Base-by-base conservation (phyloP, 2,797 vertebrate species). In the Poeciliopsis turneri region DNA sequence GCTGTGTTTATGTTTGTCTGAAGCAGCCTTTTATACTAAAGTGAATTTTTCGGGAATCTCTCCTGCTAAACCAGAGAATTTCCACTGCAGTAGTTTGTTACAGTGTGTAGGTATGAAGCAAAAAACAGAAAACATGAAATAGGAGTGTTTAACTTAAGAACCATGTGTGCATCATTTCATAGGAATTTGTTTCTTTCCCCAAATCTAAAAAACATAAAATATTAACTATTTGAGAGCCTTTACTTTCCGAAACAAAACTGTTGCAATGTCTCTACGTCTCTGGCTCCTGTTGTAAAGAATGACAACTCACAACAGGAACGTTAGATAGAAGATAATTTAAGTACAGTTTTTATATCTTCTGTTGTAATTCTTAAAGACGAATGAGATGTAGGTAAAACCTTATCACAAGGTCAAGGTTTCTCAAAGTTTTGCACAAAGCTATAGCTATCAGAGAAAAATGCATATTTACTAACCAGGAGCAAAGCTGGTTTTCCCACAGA, bases 401-500 rank as follows among this genome's bases (percentile, higher is more conserved):
- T 43, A 43, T 25, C 39, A 43, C 11, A 13, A 70, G 2, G 25
- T 70, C n/a, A 28, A 1, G 2, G 12, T n/a, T 70, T 70, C 11
- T 13, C 41, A 70, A 45, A 25, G 7, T 1, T n/a, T 1, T 3
- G 45, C 41, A 28, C 41, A 28, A 45, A 70, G 33, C 33, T 33
- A 23, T 30, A 30, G 30, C 30, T 30, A 53, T 25, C 23, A 25
- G 51, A 46, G 68, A 16, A n/a, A 69, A 69, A 45, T 43, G 4
- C 2, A 16, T 7, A 46, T 70, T 15, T 51, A 80, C 90, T 90
- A 90, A 99, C 98, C 98, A 95, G 98, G 97, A 86, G 98, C 97
- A 87, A 99, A 99, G 93, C 91, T 97, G 53, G 98, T 99, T 49
- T 95, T 97, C 79, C 98, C 98, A 57, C 92, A 96, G 91, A 98